Conservation (phyloP, 30 jellyfish, hydroid and myxozoan species). For the Chrysaora quinquecirrha region DNA sequence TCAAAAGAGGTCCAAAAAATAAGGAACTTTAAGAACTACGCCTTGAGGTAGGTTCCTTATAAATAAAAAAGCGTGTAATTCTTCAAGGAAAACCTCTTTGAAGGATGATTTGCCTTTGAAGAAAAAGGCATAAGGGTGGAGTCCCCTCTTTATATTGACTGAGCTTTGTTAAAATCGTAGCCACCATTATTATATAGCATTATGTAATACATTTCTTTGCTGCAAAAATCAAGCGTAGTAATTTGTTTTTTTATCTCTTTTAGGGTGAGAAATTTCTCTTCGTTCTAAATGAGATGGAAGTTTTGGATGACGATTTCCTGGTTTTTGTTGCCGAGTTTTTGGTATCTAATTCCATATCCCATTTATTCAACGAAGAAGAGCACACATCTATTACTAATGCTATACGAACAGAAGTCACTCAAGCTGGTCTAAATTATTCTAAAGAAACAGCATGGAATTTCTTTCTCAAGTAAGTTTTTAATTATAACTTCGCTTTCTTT, state of each 20-base stretch:
- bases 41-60: no score
- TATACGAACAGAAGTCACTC: constrained; percentile 79
- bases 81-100: no score
- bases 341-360: constrained; percentile 63
- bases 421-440: constrained; percentile 67
- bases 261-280: constrained; percentile 78
- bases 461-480: constrained; percentile 57
- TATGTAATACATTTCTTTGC: no score
- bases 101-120: no score
- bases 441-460: constrained; percentile 82
- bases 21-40: no score
- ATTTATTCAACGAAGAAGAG: constrained; percentile 81
- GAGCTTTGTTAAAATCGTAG: no score
- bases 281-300: constrained; percentile 66
- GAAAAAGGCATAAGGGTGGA: no score
- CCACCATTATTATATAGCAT: no score
- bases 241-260: not conserved
- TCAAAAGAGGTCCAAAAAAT: no score
- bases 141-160: no score
- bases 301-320: constrained; percentile 67
- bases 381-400: constrained; percentile 72
- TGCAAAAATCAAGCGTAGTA: no score
- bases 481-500: not conserved
- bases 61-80: no score
- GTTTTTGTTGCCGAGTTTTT: constrained; percentile 69